phyloP scores from a whole-genome alignment of 2,113 vertebrate species.

The Rhea pennata region DNA sequence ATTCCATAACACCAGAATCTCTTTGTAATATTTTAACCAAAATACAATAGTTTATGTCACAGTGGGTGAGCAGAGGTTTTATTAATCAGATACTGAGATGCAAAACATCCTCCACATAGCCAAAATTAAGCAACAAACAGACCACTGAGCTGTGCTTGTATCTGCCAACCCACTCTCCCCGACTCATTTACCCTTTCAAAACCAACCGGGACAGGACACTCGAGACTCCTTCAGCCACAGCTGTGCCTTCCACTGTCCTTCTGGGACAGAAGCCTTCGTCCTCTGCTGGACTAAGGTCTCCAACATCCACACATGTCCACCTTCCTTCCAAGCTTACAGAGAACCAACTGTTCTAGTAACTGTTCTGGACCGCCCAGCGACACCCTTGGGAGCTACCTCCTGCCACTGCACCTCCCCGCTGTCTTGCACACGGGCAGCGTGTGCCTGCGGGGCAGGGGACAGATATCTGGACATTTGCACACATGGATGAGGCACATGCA shows the following conservation, averaged over 20 bases:
- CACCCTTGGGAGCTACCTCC: background rate
- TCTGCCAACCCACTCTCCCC: too few species aligned
- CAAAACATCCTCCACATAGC: background rate
- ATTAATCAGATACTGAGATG: background rate
- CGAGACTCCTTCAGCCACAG: background rate
- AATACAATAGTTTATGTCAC: background rate
- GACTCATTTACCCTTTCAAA: background rate
- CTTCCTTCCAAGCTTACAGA: background rate
- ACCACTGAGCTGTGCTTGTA: fast-evolving
- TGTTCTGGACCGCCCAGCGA: too few species aligned
- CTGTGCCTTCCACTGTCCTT: fast-evolving
- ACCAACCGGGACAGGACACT: fast-evolving
- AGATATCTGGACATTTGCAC: background rate
- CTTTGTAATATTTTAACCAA: background rate
- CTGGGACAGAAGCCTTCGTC: too few species aligned
- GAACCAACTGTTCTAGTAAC: background rate
- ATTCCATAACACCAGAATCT: background rate
- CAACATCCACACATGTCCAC: fast-evolving
- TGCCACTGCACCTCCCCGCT: background rate
- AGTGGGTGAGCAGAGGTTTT: background rate
- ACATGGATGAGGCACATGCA: background rate
- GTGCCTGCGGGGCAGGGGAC: background rate
- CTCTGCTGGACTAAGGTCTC: fast-evolving
- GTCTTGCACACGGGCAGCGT: too few species aligned
- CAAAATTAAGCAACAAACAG: background rate